Conservation (phyloP, 1,140 invertebrate genomes). For the Metaphire vulgaris region DNA sequence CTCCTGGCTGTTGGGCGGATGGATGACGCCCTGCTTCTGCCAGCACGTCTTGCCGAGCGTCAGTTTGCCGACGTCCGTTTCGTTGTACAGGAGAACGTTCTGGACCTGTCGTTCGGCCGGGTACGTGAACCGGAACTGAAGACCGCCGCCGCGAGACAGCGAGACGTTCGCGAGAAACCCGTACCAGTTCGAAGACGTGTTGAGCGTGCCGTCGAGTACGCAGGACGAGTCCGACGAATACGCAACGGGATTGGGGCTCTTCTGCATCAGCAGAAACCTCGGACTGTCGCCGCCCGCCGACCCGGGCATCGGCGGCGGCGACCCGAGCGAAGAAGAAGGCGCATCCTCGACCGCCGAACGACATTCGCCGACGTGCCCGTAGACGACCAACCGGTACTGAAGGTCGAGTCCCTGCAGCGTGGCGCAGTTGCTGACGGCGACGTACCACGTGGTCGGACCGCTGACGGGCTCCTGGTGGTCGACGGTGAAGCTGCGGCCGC, state of each 20-base stretch:
- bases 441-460: conserved; percentile 22
- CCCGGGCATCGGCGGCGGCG: not conserved
- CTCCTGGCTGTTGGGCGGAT: not conserved
- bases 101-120: conserved; percentile 21
- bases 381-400: conserved; percentile 18
- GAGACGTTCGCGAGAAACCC: conserved; percentile 24
- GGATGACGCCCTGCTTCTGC: conserved; percentile 27
- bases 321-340: not conserved
- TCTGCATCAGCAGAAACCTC: not conserved
- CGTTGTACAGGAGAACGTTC: conserved; percentile 20
- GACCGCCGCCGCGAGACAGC: conserved; percentile 9
- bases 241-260: not conserved
- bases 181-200: conserved; percentile 20
- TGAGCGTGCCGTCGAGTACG: conserved; percentile 22
- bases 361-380: conserved; percentile 16
- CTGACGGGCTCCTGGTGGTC: conserved; percentile 1
- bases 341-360: not conserved
- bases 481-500: conserved; percentile 23
- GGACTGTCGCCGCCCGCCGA: no score
- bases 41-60: conserved; percentile 17
- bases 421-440: conserved; percentile 25
- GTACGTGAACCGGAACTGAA: conserved; percentile 21
- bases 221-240: not conserved
- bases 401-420: conserved; percentile 16
- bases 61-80: conserved; percentile 14